phyloP scores from a whole-genome alignment of 2,888 invertebrate genomes.

The Mythimna pallens region DNA sequence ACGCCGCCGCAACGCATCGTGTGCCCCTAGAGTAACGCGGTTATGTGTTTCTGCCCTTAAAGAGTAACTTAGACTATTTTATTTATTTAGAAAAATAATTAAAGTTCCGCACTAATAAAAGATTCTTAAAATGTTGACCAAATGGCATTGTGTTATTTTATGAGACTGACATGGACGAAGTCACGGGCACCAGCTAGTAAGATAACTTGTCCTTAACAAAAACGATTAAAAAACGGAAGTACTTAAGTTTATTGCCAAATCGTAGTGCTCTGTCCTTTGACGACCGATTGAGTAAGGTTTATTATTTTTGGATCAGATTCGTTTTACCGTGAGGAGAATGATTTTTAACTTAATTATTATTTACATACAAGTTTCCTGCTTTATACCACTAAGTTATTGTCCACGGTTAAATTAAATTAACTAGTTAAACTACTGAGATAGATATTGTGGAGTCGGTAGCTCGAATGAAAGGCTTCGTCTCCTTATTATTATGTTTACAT shows the following conservation, averaged over 20 bases:
- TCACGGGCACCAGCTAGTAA: not conserved
- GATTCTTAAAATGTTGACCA: too few species aligned
- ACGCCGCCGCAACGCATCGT: too few species aligned
- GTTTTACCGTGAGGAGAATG: conserved; percentile 8
- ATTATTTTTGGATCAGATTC: conserved; percentile 39
- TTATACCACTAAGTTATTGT: not conserved
- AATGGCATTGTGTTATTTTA: too few species aligned
- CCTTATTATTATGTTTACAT: too few species aligned
- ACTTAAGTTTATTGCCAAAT: conserved; percentile 28
- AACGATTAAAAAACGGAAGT: conserved; percentile 56
- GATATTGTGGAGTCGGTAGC: too few species aligned
- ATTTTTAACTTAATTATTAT: conserved; percentile 19
- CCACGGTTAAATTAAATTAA: not conserved
- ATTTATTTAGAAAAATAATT: too few species aligned
- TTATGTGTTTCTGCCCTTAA: too few species aligned
- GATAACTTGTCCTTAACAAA: conserved; percentile 19
- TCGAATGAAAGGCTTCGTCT: too few species aligned
- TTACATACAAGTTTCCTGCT: not conserved
- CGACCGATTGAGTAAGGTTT: conserved; percentile 25
- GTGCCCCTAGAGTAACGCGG: too few species aligned
- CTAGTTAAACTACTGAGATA: not conserved
- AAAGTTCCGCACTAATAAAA: too few species aligned
- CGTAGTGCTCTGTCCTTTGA: conserved; percentile 45
- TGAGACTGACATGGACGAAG: too few species aligned
- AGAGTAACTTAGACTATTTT: too few species aligned